Evolutionary conservation across 2,888 invertebrate genomes (phyloP).

Genomic region (Aproaerema taeniolella): DNA sequence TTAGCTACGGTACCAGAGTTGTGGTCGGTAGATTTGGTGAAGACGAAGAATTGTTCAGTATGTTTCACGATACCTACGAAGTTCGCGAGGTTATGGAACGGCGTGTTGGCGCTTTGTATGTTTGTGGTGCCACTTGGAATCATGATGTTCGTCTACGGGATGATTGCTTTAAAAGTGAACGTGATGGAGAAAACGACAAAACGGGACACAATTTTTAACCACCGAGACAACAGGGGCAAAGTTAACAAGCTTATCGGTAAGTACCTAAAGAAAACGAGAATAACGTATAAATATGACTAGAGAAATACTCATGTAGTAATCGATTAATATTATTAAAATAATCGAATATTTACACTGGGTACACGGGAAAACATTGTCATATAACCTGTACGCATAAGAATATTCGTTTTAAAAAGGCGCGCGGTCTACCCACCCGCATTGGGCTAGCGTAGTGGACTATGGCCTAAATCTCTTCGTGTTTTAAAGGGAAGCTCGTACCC

Average conservation of each 20-base stretch:
- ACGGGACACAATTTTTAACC: conserved; percentile 39
- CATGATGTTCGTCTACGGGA: conserved; percentile 44
- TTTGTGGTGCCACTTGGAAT: conserved; percentile 43
- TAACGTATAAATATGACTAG: too few species aligned
- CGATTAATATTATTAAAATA: too few species aligned
- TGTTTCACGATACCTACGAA: conserved; percentile 37
- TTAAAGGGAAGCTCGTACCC: too few species aligned
- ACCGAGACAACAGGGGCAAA: conserved; percentile 41
- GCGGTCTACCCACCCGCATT: too few species aligned
- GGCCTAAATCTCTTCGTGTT: too few species aligned
- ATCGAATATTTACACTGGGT: too few species aligned
- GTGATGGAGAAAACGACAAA: conserved; percentile 29
- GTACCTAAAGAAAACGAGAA: conserved; percentile 20
- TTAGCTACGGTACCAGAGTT: conserved; percentile 41
- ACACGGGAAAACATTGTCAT: too few species aligned
- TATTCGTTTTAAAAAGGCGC: too few species aligned
- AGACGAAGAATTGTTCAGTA: conserved; percentile 28
- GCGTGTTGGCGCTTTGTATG: conserved; percentile 37
- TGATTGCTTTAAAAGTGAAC: conserved; percentile 47
- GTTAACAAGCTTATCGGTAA: conserved; percentile 52
- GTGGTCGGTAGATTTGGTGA: conserved; percentile 36
- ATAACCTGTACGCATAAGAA: too few species aligned
- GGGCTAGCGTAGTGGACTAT: too few species aligned
- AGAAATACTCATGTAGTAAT: too few species aligned
- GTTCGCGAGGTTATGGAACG: conserved; percentile 35